Evolutionary conservation across 1,140 invertebrate genomes (phyloP).

Genomic region (Gryllus bimaculatus): DNA sequence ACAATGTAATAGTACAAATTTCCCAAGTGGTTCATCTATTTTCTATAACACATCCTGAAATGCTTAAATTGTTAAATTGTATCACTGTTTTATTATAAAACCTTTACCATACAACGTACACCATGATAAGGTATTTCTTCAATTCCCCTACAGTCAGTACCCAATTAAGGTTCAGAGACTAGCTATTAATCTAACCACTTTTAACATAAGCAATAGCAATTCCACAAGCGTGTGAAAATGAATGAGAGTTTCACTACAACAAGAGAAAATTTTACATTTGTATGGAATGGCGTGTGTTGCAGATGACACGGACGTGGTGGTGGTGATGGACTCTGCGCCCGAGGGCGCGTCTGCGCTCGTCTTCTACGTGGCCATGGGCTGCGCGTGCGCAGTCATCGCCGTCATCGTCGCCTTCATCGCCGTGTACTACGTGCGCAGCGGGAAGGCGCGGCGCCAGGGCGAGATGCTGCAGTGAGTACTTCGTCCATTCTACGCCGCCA

Average conservation of each 20-base stretch:
- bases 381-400: slow-evolving; percentile 37
- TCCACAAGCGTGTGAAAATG: not conserved
- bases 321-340: slow-evolving; percentile 3
- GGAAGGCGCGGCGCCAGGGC: slow-evolving; percentile 34
- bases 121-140: too few species aligned
- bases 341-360: slow-evolving; percentile 27
- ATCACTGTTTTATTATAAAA: too few species aligned
- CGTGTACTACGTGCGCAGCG: slow-evolving; percentile 35
- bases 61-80: too few species aligned
- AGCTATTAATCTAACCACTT: too few species aligned
- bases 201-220: too few species aligned
- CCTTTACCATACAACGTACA: too few species aligned
- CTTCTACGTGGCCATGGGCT: slow-evolving; percentile 41
- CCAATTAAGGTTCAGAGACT: too few species aligned
- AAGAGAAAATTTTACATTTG: not conserved
- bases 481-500: too few species aligned
- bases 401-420: slow-evolving; percentile 34
- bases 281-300: not conserved
- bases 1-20: too few species aligned
- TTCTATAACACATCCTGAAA: too few species aligned
- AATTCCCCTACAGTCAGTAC: too few species aligned
- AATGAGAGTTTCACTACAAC: not conserved
- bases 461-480: slow-evolving; percentile 28
- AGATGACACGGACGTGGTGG: slow-evolving; percentile 19
- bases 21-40: too few species aligned